phyloP scores from a whole-genome alignment of 2,113 vertebrate genomes.

The Nestor notabilis region DNA sequence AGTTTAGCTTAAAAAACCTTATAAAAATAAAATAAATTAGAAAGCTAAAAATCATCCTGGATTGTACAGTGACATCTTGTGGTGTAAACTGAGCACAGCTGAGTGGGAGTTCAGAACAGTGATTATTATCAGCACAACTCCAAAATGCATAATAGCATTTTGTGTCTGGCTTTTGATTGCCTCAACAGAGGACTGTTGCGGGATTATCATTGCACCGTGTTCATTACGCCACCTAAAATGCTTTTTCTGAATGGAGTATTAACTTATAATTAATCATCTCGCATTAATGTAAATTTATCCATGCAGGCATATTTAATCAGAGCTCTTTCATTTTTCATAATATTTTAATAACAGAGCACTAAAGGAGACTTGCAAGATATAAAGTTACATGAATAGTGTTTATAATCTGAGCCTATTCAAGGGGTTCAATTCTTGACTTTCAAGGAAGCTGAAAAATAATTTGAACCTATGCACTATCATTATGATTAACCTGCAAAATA shows the following conservation, averaged over 20 bases:
- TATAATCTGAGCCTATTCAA: conserved; percentile 38
- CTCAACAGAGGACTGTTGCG: not conserved
- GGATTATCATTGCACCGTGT: conserved; percentile 26
- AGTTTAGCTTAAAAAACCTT: not conserved
- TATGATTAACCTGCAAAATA: conserved; percentile 19
- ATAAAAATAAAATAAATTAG: not conserved
- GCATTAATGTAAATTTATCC: conserved; percentile 65
- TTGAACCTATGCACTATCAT: conserved; percentile 22
- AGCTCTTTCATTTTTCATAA: conserved; percentile 67
- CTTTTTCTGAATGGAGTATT: conserved; percentile 41
- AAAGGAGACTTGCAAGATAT: conserved; percentile 50
- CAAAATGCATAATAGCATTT: conserved; percentile 18
- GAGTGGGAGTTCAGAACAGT: not conserved
- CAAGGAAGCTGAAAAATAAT: conserved; percentile 38
- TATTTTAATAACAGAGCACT: conserved; percentile 69
- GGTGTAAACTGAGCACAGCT: conserved; percentile 53
- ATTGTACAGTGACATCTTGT: conserved; percentile 81
- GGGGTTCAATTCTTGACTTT: conserved; percentile 12
- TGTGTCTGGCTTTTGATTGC: conserved; percentile 50
- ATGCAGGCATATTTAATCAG: conserved; percentile 66
- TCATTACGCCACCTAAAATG: conserved; percentile 55
- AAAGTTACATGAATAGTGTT: conserved; percentile 50
- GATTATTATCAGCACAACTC: not conserved
- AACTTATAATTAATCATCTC: conserved; percentile 69
- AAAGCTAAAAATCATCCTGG: conserved; percentile 59